A percentile compares a stretch with the other conserved stretches of the same genome.
These are phyloP conservation scores for Caretta caretta DNA, from an alignment of 2,113 vertebrate genomes.

Conservation along the genomic window DNA sequence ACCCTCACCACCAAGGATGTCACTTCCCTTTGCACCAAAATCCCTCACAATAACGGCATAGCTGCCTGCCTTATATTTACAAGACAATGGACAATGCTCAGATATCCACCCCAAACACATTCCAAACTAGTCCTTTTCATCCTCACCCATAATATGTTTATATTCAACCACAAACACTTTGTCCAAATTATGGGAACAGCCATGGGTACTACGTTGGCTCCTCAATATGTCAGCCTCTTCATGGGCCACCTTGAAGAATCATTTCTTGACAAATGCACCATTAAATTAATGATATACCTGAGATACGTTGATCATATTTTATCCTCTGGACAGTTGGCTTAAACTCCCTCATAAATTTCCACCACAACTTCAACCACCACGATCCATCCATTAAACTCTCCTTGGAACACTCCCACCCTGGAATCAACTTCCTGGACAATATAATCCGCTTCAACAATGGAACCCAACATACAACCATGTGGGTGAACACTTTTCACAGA, in stretches of 20 bases:
- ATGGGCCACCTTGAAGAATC: not conserved
- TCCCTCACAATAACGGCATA: not conserved
- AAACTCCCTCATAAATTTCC: not conserved
- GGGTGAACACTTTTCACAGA: too few relatives aligned
- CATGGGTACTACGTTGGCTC: not conserved
- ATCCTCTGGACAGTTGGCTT: not conserved
- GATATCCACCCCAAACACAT: not conserved
- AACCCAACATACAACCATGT: not conserved
- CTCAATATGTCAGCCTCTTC: not conserved
- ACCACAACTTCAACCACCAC: not conserved
- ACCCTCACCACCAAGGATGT: not conserved
- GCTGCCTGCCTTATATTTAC: not conserved
- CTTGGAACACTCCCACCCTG: not conserved
- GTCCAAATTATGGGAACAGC: not conserved
- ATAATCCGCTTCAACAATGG: not conserved
- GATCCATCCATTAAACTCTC: not conserved
- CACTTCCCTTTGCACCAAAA: not conserved
- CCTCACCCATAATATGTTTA: not conserved
- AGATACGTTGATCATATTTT: not conserved
- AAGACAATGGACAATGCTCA: not conserved
- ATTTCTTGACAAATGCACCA: not conserved
- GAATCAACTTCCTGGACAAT: not conserved
- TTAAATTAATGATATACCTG: not conserved
- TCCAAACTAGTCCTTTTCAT: not conserved
- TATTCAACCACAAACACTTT: not conserved